phyloP scores from a whole-genome alignment of 1,140 invertebrate species.

The Eubasilissa regina region DNA sequence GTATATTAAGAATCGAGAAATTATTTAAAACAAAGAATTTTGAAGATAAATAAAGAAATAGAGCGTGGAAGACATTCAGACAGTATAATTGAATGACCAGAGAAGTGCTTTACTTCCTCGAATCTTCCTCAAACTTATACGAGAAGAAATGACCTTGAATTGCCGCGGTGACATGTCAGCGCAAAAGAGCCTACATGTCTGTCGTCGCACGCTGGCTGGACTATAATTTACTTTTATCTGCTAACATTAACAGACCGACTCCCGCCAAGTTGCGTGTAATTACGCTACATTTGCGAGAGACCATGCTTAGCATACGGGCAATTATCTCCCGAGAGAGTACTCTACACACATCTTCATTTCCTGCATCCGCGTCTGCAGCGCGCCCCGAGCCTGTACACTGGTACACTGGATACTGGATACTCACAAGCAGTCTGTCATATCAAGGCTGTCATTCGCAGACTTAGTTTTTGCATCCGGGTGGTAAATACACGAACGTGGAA shows the following conservation, averaged over 20 bases:
- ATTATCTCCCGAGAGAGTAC: constrained; percentile 35
- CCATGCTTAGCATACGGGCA: constrained; percentile 17
- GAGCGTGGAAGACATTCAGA: too few species aligned
- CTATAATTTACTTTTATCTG: constrained; percentile 36
- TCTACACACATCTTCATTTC: constrained; percentile 39
- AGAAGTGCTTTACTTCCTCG: too few species aligned
- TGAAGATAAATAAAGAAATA: too few species aligned
- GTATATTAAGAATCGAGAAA: too few species aligned
- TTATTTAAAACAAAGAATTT: too few species aligned
- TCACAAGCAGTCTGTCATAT: constrained; percentile 4
- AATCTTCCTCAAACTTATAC: background rate
- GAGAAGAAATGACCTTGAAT: constrained; percentile 8
- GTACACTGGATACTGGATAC: background rate
- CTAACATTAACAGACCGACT: constrained; percentile 8
- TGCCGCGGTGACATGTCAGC: background rate
- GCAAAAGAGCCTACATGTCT: background rate
- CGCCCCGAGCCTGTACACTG: background rate
- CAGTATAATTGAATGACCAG: too few species aligned
- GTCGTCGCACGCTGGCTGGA: background rate
- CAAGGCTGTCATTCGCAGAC: constrained; percentile 7
- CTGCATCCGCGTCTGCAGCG: constrained; percentile 45
- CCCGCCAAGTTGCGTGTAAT: constrained; percentile 29
- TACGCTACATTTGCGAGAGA: constrained; percentile 15
- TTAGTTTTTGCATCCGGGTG: constrained; percentile 17
- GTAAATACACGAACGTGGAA: background rate